Conservation (phyloP, 1,140 invertebrate genomes). For the Drosophila gunungcola region DNA sequence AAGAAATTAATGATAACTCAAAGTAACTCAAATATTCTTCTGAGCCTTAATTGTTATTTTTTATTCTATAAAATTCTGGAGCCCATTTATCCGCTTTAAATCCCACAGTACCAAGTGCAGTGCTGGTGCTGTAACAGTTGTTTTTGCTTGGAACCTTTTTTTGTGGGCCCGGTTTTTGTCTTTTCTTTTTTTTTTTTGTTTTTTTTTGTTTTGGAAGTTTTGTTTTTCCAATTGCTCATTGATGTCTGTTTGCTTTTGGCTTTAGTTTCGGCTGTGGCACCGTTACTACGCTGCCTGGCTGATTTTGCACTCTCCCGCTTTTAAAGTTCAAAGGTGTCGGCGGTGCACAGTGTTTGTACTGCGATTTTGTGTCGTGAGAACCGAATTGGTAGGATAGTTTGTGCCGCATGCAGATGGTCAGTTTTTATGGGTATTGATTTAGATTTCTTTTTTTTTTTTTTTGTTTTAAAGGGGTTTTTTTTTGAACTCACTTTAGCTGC, state of each 20-base stretch:
- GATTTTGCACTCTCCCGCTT: conserved; percentile 74
- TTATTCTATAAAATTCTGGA: neutral
- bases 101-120: conserved; percentile 48
- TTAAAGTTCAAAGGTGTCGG: conserved; percentile 82
- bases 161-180: conserved; percentile 54
- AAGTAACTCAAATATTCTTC: no score
- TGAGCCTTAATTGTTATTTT: neutral
- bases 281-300: conserved; percentile 35
- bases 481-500: conserved; percentile 70
- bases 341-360: conserved; percentile 40
- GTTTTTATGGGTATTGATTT: conserved; percentile 8
- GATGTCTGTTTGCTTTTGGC: conserved; percentile 76
- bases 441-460: neutral
- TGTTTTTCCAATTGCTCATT: conserved; percentile 64
- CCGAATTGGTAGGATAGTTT: conserved; percentile 54
- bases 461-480: neutral
- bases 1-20: no score
- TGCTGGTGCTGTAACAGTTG: conserved; percentile 67
- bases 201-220: no score
- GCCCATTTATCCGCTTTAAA: neutral
- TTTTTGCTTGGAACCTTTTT: conserved; percentile 66
- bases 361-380: conserved; percentile 65
- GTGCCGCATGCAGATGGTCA: conserved; percentile 41
- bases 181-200: conserved; percentile 54
- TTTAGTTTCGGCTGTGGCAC: conserved; percentile 45